phyloP scores from a whole-genome alignment of 2,888 invertebrate genomes.

The Lottia scabra region DNA sequence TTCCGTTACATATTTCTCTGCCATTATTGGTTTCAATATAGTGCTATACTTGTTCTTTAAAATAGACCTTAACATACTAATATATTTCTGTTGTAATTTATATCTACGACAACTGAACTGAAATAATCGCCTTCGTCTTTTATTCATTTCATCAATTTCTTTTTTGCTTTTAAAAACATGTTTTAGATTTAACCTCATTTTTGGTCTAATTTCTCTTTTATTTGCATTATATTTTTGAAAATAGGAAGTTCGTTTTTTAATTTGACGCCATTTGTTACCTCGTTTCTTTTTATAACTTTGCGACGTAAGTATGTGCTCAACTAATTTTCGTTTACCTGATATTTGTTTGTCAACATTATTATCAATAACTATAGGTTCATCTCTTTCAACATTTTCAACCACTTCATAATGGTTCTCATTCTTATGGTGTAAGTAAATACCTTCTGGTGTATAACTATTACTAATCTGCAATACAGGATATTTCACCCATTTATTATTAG shows the following conservation, averaged over 20 bases:
- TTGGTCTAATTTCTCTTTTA: not conserved
- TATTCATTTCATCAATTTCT: not conserved
- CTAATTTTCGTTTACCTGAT: not conserved
- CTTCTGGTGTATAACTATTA: not conserved
- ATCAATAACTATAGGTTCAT: not conserved
- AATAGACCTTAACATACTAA: not conserved
- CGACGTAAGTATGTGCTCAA: no score
- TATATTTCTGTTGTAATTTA: not conserved
- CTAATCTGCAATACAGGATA: not conserved
- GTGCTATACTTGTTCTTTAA: not conserved
- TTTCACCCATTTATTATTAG: not conserved
- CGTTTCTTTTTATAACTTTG: not conserved
- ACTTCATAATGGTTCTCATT: not conserved
- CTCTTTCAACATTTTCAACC: not conserved
- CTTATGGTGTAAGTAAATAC: not conserved
- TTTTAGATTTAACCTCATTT: not conserved
- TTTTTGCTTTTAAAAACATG: not conserved
- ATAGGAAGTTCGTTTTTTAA: not conserved
- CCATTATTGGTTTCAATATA: not conserved
- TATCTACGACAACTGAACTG: no score
- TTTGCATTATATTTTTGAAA: not conserved
- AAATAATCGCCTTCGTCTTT: not conserved
- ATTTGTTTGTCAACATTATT: not conserved
- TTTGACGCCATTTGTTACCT: not conserved
- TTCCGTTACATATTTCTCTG: not conserved